Evolutionary conservation across 1,140 invertebrate genomes (phyloP), one percentile per base, ranked within the genome.

Genomic region (Harlomillsia oculata): DNA sequence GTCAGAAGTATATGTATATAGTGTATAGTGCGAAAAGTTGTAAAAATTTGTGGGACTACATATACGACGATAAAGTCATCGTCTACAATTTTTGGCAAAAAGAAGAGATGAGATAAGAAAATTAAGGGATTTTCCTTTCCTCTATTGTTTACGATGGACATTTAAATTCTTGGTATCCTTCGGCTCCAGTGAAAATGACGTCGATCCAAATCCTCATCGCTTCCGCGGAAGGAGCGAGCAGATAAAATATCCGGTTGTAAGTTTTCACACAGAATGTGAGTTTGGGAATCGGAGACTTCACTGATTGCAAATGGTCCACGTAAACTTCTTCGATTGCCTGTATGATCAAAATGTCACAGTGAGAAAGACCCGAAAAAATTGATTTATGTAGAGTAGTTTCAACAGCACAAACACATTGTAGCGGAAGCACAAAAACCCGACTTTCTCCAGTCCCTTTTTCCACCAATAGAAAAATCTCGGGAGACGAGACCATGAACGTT

Each of bases 151-250:
- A 57, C 46, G 56, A 18, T 21, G 18, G 18, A 30, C 77, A 75
- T 65, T 80, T 78, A 57, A 82, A 84, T 68, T 83, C 82, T 62
- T 80, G 81, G 69, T 89, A 87, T n/a, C 85, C 86, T 72, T 89
- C 86, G 23, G 87, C 87, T 37, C 87, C 87, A 8, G 86, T 89
- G 69, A 89, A 88, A 52, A 95, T 83, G 11, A 97, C 92, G 74
- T 98, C 94, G 23, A 97, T 89, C 94, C 94, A 98, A 61, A 98
- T 92, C 53, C 92, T 75, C 76, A 96, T 94, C 0, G 91, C 86
- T 72, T 96, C 92, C 16, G 91, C 82, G 6, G 86, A 89, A 0
- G 91, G 89, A 4, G 94, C 91, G 79, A 95, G 89, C 21, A 98
- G 72, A 69, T 90, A 87, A 70, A 91, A 97, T 36, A 83, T 78